Evolutionary conservation across 2,888 invertebrate species (phyloP), one percentile per base, ranked within the genome.

Genomic region (Stegophylla sp.): DNA sequence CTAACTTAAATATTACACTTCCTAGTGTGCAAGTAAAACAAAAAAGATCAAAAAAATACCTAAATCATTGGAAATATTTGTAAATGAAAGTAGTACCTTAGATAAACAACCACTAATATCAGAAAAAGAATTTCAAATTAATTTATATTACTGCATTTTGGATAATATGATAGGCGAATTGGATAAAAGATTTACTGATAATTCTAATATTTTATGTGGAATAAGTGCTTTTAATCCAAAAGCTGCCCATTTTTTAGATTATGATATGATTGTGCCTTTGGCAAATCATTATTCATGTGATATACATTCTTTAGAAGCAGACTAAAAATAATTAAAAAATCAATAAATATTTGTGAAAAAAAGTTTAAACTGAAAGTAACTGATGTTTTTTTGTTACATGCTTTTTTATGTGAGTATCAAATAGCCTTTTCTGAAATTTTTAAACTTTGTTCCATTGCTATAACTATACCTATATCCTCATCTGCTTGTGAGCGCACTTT

Each of bases 1-100:
- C n/a, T 63, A 63, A 63, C 1, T 63, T 20, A 63, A 63, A 63
- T 63, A 63, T 63, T 63, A 10, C 10, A 63, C 63, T 63, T 63
- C 63, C 41, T 41, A 12, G 9, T 63, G 34, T 63, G 12, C n/a
- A 63, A 12, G 10, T 41, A 28, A 63, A 63, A 34, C 34, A 63
- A 34, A 63, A 23, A 63, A 34, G 63, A 63, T 17, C 7, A 34
- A 34, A 2, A 28, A 63, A 63, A 34, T 63, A 28, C 28, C 26
- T 61, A 61, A 61, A 61, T 15, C 26, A 28, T 61, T 28, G 9
- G 59, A 61, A 61, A 28, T 34, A 5, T 61, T 28, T 61, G 15
- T 28, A 28, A 28, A 28, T 63, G 28, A 63, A 63, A 63, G 34
- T 63, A 63, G n/a, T 34, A 63, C 63, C 63, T 34, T 34, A 34